Evolutionary conservation across 2,888 invertebrate genomes (phyloP).

Genomic region (Coleophora deauratella): DNA sequence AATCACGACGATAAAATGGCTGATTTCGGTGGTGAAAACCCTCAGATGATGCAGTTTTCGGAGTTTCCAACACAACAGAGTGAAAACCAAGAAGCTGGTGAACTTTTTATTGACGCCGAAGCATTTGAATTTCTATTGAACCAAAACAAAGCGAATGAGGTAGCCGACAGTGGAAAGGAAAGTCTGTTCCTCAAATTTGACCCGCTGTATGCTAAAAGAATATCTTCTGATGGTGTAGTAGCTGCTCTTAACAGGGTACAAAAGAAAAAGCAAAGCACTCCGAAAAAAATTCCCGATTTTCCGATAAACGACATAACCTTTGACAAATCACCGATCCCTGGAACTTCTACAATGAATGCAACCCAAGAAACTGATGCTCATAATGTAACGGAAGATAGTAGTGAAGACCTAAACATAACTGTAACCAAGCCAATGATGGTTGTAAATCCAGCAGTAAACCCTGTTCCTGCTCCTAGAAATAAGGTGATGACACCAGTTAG

Average conservation of each 20-base stretch:
- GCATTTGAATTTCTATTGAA: slow-evolving; percentile 60
- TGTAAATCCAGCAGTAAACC: slow-evolving; percentile 57
- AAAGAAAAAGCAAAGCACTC: slow-evolving; percentile 45
- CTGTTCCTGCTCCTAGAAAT: slow-evolving; percentile 41
- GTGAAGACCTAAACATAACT: slow-evolving; percentile 40
- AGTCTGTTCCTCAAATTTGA: slow-evolving; percentile 65
- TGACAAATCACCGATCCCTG: slow-evolving; percentile 23
- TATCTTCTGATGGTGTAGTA: slow-evolving; percentile 47
- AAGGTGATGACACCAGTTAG: slow-evolving; percentile 45
- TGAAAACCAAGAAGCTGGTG: slow-evolving; percentile 39
- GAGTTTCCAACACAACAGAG: slow-evolving; percentile 31
- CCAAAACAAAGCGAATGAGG: slow-evolving; percentile 49
- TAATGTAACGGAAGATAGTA: slow-evolving; percentile 27
- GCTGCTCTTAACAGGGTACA: slow-evolving; percentile 42
- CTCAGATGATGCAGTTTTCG: slow-evolving; percentile 43
- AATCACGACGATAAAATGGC: slow-evolving; percentile 28
- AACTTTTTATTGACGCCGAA: slow-evolving; percentile 64
- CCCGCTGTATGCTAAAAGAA: slow-evolving; percentile 55
- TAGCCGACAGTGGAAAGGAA: slow-evolving; percentile 60
- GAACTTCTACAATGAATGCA: slow-evolving; percentile 32
- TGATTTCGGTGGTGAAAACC: slow-evolving; percentile 28
- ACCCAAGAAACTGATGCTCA: slow-evolving; percentile 25
- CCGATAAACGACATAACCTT: slow-evolving; percentile 6
- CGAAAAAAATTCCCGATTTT: slow-evolving; percentile 29
- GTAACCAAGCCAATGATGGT: slow-evolving; percentile 62